Evolutionary conservation across 2,888 invertebrate genomes (phyloP).

Genomic region (Aphodius granarius): DNA sequence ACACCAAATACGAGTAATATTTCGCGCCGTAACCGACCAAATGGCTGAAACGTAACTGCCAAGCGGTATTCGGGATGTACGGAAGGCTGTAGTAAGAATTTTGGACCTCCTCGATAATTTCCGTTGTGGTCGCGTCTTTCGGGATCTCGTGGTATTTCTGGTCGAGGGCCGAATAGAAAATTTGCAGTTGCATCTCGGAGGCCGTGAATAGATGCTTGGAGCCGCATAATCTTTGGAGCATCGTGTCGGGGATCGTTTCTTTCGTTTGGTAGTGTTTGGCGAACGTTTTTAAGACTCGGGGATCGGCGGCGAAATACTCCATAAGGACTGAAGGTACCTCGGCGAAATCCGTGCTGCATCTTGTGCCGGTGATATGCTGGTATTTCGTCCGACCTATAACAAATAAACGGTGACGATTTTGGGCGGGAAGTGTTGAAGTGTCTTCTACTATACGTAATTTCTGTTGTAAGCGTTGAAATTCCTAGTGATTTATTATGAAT

Average conservation of each 20-base stretch:
- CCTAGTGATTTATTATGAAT: no score
- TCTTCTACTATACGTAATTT: neutral
- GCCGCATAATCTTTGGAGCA: conserved; percentile 78
- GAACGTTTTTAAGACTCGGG: conserved; percentile 80
- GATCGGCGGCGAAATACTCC: conserved; percentile 95
- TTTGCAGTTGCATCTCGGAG: conserved; percentile 73
- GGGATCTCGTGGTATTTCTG: conserved; percentile 81
- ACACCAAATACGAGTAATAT: conserved; percentile 97
- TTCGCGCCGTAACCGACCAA: conserved; percentile 98
- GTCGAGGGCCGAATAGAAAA: conserved; percentile 90
- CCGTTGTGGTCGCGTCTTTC: conserved; percentile 63
- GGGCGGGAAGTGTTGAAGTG: no score
- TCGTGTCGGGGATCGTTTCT: conserved; percentile 76
- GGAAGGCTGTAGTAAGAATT: conserved; percentile 82
- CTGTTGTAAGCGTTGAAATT: neutral
- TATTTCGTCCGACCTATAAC: conserved; percentile 68
- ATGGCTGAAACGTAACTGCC: conserved; percentile 96
- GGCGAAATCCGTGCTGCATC: conserved; percentile 97
- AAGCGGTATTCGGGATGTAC: conserved; percentile 89
- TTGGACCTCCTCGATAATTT: conserved; percentile 76
- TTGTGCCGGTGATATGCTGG: conserved; percentile 96
- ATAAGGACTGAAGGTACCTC: conserved; percentile 98
- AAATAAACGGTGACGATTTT: no score
- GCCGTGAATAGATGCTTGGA: conserved; percentile 88
- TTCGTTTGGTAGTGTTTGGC: conserved; percentile 91